Evolutionary conservation across 1,140 invertebrate species (phyloP).

Genomic region (Caenorhabditis remanei): DNA sequence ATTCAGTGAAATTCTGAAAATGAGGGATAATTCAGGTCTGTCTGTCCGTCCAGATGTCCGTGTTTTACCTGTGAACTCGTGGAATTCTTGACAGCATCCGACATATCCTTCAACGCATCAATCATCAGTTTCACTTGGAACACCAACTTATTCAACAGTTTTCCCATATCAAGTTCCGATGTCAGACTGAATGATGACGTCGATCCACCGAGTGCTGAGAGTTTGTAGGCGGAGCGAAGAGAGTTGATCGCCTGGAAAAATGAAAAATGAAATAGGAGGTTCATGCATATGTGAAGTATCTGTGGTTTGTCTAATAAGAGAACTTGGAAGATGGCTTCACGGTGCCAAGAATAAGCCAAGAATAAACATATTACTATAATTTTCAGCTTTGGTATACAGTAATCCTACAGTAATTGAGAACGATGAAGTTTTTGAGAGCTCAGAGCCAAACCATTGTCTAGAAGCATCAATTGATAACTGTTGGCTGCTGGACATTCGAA

Average conservation of each 20-base stretch:
- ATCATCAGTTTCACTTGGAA: slow-evolving; percentile 91
- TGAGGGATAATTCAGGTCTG: too few species aligned
- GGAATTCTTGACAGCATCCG: slow-evolving; percentile 69
- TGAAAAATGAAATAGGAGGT: background rate
- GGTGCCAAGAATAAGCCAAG: too few species aligned
- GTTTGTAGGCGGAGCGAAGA: slow-evolving; percentile 75
- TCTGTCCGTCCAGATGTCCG: too few species aligned
- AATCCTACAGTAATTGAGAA: too few species aligned
- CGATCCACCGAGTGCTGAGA: slow-evolving; percentile 59
- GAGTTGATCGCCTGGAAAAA: slow-evolving; percentile 74
- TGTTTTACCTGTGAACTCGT: slow-evolving; percentile 71
- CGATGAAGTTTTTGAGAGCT: too few species aligned
- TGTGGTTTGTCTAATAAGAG: background rate
- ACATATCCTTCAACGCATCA: slow-evolving; percentile 91
- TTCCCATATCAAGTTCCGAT: slow-evolving; percentile 83
- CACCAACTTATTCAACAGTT: slow-evolving; percentile 90
- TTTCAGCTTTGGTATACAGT: too few species aligned
- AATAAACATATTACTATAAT: too few species aligned
- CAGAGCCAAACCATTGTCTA: too few species aligned
- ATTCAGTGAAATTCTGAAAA: too few species aligned
- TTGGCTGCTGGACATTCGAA: too few species aligned
- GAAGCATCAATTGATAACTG: too few species aligned
- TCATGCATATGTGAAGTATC: too few species aligned
- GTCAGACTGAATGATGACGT: slow-evolving; percentile 62
- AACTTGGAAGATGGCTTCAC: background rate